Evolutionary conservation across 2,113 vertebrate species (phyloP), one percentile per base, ranked within the genome.

Genomic region (Strigops habroptila): DNA sequence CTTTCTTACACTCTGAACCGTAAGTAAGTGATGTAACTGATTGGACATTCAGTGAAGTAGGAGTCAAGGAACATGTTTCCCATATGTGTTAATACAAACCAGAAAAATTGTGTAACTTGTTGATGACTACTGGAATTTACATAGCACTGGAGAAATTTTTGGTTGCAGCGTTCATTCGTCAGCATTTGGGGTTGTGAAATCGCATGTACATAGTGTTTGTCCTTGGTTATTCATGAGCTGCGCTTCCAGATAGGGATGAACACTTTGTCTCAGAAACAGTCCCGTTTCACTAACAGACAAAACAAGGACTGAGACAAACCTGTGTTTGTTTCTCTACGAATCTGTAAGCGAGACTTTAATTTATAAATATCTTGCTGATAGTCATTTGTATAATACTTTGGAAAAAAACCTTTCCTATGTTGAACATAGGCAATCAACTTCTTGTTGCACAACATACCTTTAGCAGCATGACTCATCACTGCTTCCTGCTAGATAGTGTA

Each of bases 31-130:
- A 88, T 21, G 48, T 55, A 23, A 48, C 39, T 65, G 63, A 19
- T 67, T 41, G 46, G 55, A 48, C 24, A 73, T 30, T 69, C 17
- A 93, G 60, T 46, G 55, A 91, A 83, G 64, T 30, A 86, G 79
- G 82, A 95, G 51, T 80, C 86, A 91, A 22, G 27, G 77, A 88
- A 92, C 37, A 14, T 46, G 39, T 82, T 97, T 96, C 91, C 83
- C 59, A 21, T 76, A 23, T 51, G 74, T 79, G 86, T 75, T 97
- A 95, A 97, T 86, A 91, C 52, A 93, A 97, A 93, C 78, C 90
- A 95, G 93, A 95, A 95, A 88, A 91, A 82, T 81, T 85, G 69
- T 39, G 85, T 63, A 67, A 95, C 71, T 41, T 92, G 91, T 93
- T 70, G 75, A 87, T 59, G 91, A 94, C 88, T 90, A 39, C 70